These are phyloP conservation scores for Griposia aprilina DNA, from an alignment of 2,888 invertebrate species.

Conservation along the genomic window DNA sequence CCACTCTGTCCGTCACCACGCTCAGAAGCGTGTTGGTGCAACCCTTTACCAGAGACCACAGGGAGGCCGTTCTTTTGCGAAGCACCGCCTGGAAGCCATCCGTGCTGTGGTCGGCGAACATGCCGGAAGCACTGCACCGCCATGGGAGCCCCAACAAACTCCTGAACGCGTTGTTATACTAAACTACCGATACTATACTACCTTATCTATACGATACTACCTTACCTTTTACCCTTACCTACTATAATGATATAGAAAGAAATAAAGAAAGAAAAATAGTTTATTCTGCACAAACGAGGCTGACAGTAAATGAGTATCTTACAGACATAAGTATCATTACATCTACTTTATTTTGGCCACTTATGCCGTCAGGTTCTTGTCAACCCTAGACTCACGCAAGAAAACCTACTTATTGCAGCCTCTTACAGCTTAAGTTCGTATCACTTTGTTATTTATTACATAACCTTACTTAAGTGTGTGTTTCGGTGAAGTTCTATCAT, in stretches of 20 bases:
- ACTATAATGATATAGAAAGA: neutral
- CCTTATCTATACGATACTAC: too few relatives aligned
- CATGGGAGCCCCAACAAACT: too few relatives aligned
- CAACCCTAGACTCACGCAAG: slow-evolving; percentile 51
- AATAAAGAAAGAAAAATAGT: too few relatives aligned
- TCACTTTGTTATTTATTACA: slow-evolving; percentile 58
- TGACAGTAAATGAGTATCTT: neutral
- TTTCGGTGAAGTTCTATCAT: slow-evolving; percentile 47
- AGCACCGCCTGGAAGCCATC: too few relatives aligned
- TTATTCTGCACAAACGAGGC: too few relatives aligned
- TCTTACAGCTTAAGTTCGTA: slow-evolving; percentile 50
- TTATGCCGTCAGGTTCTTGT: neutral
- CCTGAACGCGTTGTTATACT: too few relatives aligned
- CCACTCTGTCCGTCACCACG: neutral
- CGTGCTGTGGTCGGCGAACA: too few relatives aligned
- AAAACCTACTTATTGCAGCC: slow-evolving; percentile 59
- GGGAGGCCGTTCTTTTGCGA: neutral
- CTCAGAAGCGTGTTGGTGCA: neutral
- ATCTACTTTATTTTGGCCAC: neutral
- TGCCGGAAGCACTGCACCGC: too few relatives aligned
- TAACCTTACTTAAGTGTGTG: slow-evolving; percentile 52
- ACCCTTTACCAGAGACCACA: neutral
- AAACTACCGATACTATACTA: too few relatives aligned
- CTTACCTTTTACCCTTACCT: too few relatives aligned
- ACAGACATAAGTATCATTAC: neutral